Evolutionary conservation across 1,140 invertebrate species (phyloP), one percentile per base, ranked within the genome.

Genomic region (Aphaenogaster rudis): DNA sequence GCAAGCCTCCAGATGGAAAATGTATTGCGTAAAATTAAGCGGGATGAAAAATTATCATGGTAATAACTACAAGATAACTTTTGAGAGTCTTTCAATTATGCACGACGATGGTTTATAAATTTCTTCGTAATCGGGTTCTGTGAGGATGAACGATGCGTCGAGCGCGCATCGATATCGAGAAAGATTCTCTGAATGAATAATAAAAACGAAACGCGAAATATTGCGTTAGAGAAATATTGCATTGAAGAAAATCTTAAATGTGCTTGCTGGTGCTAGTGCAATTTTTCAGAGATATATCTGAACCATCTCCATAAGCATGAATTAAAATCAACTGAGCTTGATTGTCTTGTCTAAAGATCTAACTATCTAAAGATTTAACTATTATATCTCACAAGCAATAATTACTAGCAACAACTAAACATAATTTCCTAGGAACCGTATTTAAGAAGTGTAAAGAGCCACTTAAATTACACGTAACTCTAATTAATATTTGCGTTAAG

Each of bases 1-100:
- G 91, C 36, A 94, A 57, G 8, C 89, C 87, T 28, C 28, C 85
- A 74, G 9, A 17, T n/a, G 42, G 21, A 42, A 59, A 72, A 82
- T 9, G 50, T 64, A 81, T 82, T 72, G 50, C 36, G 33, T 21
- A 17, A 77, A 69, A 80, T 79, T 69, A 69, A 50, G 11, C 15
- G 42, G n/a, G 42, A 69, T 64, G 63, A 76, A 76, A 50, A 76
- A 76, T 88, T 67, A 52, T 67, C 59, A 28, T 45, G 0, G 15
- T 48, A 74, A 61, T 78, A 63, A 54, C 57, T 11, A 17, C 42
- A 59, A 54, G 45, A 63, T 76, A 48, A n/a, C 11, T 48, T 42
- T 28, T 3, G 9, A 57, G 21, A 67, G 11, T 11, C 13, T 71
- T 59, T 48, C 67, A 72, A 50, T 82, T 72, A 36, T 45, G 80